These are phyloP conservation scores for Ptilodon capucinus DNA, from an alignment of 2,888 invertebrate genomes.

Conservation along the genomic window DNA sequence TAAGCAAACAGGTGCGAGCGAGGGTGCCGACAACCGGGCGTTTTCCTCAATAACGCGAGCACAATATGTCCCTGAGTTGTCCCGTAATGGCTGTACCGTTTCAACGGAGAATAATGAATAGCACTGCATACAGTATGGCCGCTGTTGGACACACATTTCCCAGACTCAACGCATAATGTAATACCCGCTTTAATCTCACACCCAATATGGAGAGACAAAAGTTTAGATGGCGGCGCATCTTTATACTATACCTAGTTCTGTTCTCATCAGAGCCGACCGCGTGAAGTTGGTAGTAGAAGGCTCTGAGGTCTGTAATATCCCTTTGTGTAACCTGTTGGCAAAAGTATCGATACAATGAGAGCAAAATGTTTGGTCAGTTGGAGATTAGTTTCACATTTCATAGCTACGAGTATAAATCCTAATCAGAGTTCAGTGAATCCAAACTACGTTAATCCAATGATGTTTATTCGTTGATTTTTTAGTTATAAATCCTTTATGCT, in stretches of 20 bases:
- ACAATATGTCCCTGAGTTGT: not conserved
- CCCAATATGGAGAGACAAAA: too few relatives aligned
- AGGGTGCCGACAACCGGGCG: not conserved
- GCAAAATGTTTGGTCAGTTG: too few relatives aligned
- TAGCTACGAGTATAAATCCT: not conserved
- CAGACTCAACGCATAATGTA: too few relatives aligned
- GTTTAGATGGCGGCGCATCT: too few relatives aligned
- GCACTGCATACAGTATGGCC: not conserved
- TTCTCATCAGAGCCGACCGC: too few relatives aligned
- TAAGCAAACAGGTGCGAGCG: conserved; percentile 19
- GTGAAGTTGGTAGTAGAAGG: too few relatives aligned
- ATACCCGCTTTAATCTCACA: too few relatives aligned
- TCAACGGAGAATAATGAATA: not conserved
- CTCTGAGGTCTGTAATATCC: too few relatives aligned
- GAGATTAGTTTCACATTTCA: not conserved
- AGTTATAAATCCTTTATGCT: not conserved
- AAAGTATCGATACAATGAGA: not conserved
- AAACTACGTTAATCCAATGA: not conserved
- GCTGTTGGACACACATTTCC: not conserved
- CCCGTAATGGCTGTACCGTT: not conserved
- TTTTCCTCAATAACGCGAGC: not conserved
- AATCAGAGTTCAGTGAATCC: not conserved
- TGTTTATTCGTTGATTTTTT: not conserved
- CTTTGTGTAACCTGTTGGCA: not conserved
- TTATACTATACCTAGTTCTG: too few relatives aligned